Evolutionary conservation across 2,888 invertebrate genomes (phyloP), one percentile per base, ranked within the genome.

Genomic region (Cephus pulcher): DNA sequence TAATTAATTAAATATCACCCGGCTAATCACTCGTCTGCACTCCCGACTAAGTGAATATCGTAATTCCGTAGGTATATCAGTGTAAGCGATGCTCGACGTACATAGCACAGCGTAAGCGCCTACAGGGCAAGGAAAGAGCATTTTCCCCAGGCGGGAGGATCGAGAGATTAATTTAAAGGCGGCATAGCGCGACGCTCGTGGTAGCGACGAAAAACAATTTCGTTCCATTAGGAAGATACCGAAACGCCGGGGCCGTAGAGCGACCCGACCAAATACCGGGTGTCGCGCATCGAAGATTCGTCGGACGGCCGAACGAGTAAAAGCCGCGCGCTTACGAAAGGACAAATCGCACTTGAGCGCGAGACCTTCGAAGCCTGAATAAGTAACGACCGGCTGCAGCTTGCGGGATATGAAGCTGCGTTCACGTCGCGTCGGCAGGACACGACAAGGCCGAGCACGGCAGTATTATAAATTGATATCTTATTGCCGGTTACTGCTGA

Each of bases 121-220:
- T 56, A 56, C 2, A 23, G 23, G 23, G 3, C 23, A 23, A 56
- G 23, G 1, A 82, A 79, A 81, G 80, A 82, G 80, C 80, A 80
- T 82, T 83, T 77, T 77, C 78, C 77, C 70, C 80, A 30, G 40
- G 75, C 75, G 75, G 76, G 73, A 77, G 79, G 79, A 79, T 83
- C 75, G 76, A 76, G 69, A 79, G 78, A 82, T 81, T 81, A 82
- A 83, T 82, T 79, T 78, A 80, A 81, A 83, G 79, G 80, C 83
- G 80, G 79, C 75, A 9, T 56, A 56, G 23, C 75, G 79, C 75
- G 70, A 73, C 69, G 77, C 69, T 74, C 35, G 76, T 78, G 34
- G 76, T 76, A 78, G 81, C 80, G 78, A 81, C 79, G 80, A 75
- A 85, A 83, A 84, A 84, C 83, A 84, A 86, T 86, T 86, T 82